These are phyloP conservation scores for Oophaga sylvatica DNA, from an alignment of 2,797 vertebrate genomes.

Conservation along the genomic window DNA sequence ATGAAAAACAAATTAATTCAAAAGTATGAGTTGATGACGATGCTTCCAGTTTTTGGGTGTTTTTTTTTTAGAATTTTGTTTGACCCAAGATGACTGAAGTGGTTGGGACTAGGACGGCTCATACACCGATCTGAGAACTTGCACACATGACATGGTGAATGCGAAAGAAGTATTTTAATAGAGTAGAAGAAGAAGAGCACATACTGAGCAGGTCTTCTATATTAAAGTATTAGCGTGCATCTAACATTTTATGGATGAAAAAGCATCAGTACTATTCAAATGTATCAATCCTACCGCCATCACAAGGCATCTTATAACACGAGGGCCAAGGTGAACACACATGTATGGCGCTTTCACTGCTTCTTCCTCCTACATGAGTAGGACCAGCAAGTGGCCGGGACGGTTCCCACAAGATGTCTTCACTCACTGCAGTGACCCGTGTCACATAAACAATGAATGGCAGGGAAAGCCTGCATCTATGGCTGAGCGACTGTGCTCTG, in stretches of 20 bases:
- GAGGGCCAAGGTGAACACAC: conserved; percentile 63
- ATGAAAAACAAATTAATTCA: not conserved
- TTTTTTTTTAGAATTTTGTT: too few relatives aligned
- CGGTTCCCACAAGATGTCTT: conserved; percentile 75
- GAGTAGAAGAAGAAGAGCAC: too few relatives aligned
- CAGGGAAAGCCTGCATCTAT: conserved; percentile 46
- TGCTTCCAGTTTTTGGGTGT: not conserved
- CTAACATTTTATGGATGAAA: not conserved
- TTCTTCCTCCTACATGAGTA: conserved; percentile 64
- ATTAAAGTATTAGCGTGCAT: not conserved
- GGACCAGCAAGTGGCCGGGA: conserved; percentile 66
- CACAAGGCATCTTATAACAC: not conserved
- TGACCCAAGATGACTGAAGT: too few relatives aligned
- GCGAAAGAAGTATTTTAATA: too few relatives aligned
- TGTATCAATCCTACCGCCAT: not conserved
- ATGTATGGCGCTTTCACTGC: conserved; percentile 65
- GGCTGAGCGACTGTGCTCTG: not conserved
- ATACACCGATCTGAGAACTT: not conserved
- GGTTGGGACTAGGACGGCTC: too few relatives aligned
- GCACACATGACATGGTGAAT: too few relatives aligned
- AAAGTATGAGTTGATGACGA: too few relatives aligned
- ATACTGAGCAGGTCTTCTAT: too few relatives aligned
- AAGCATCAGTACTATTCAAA: not conserved
- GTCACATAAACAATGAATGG: conserved; percentile 67
- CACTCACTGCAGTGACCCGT: conserved; percentile 70